Percentiles rank a stretch among this genome's conserved stretches.
phyloP scores from a whole-genome alignment of 2,888 invertebrate species.

The Ectobius pallidus region DNA sequence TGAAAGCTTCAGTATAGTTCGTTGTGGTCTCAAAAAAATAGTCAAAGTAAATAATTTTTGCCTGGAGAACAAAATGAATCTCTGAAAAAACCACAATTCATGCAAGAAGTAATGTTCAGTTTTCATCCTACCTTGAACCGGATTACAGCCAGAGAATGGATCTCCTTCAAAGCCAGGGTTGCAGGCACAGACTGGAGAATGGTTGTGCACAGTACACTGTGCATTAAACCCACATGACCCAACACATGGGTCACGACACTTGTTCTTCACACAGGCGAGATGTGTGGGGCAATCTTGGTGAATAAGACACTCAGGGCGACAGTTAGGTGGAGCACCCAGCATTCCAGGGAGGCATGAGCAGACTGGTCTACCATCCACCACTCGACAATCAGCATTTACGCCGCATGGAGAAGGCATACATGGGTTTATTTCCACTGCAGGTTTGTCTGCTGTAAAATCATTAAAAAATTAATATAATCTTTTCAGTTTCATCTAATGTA shows the following conservation, averaged over 20 bases:
- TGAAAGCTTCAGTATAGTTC: too few relatives aligned
- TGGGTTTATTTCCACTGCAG: constrained; percentile 54
- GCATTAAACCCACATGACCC: constrained; percentile 80
- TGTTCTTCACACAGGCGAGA: constrained; percentile 71
- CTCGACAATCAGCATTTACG: constrained; percentile 59
- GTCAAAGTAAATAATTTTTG: too few relatives aligned
- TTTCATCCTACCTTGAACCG: constrained; percentile 49
- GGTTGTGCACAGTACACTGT: constrained; percentile 74
- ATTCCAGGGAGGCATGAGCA: constrained; percentile 77
- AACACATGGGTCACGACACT: constrained; percentile 76
- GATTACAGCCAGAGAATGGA: constrained; percentile 77
- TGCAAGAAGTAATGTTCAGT: neutral
- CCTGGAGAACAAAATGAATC: neutral
- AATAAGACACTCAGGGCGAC: constrained; percentile 78
- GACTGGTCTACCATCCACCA: constrained; percentile 67
- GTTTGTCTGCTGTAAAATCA: constrained; percentile 33
- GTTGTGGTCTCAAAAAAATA: too few relatives aligned
- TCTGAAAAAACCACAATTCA: neutral
- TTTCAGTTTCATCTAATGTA: neutral
- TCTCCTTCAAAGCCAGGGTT: constrained; percentile 77
- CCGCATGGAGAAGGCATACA: constrained; percentile 81
- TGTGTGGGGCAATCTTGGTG: constrained; percentile 79
- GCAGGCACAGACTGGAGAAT: constrained; percentile 77
- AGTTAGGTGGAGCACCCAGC: constrained; percentile 79
- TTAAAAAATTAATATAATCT: neutral